Evolutionary conservation across 2,888 invertebrate species (phyloP).

Genomic region (Acrobasis repandana): DNA sequence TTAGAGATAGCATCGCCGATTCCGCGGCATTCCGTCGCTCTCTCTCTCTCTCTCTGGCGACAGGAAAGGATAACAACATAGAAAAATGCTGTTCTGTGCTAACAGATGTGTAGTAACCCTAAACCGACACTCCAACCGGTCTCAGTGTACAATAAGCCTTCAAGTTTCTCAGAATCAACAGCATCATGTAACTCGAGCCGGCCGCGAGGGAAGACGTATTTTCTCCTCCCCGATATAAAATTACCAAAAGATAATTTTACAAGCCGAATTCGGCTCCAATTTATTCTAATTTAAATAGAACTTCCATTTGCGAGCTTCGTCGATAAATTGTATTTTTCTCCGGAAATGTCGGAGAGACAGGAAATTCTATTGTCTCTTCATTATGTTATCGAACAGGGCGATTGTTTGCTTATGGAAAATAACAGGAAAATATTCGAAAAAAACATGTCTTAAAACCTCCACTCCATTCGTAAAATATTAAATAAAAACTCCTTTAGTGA

Average conservation of each 20-base stretch:
- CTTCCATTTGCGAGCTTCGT: not conserved
- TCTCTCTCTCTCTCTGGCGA: too few relatives aligned
- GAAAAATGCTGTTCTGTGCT: too few relatives aligned
- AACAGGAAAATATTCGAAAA: not conserved
- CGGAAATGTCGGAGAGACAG: not conserved
- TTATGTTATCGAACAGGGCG: not conserved
- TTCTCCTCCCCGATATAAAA: slow-evolving; percentile 2
- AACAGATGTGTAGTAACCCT: too few relatives aligned
- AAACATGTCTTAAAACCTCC: too few relatives aligned
- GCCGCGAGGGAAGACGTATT: not conserved
- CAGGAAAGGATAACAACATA: too few relatives aligned
- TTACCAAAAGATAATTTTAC: slow-evolving; percentile 10
- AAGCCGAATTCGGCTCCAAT: not conserved
- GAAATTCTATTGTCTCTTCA: not conserved
- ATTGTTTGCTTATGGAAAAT: not conserved
- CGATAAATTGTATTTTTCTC: slow-evolving; percentile 2
- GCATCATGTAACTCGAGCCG: slow-evolving; percentile 5
- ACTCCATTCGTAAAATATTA: too few relatives aligned
- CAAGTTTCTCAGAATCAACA: slow-evolving; percentile 1
- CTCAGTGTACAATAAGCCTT: not conserved
- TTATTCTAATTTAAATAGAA: slow-evolving; percentile 5
- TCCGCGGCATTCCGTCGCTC: too few relatives aligned
- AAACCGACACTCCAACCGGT: too few relatives aligned
- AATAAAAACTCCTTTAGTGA: too few relatives aligned
- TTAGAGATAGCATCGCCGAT: too few relatives aligned